Evolutionary conservation across 2,113 vertebrate genomes (phyloP), one percentile per base, ranked within the genome.

Genomic region (Falcunculus frontatus): DNA sequence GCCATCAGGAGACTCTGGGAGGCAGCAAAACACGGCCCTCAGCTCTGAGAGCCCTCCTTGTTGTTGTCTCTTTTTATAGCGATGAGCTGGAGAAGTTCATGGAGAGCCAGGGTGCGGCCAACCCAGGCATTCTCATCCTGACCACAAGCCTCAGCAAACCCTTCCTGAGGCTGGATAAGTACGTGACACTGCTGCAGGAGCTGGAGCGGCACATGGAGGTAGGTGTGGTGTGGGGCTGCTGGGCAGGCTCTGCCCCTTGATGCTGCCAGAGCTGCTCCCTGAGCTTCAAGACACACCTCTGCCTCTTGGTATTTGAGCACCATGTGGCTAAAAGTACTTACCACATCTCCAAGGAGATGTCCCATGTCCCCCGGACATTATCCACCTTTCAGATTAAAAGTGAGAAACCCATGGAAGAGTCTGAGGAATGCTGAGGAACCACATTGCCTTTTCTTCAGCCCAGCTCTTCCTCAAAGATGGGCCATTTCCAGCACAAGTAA

Each of bases 161-260:
- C 52, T 99, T 99, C 97, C 98, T 99, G 97, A 98, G 99, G 90
- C 98, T 99, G 72, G 99, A 99, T 84, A 99, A 99, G 87, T 99
- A 99, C 9, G 98, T 99, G 60, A 98, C 98, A 2, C 98, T 99
- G 78, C 97, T 99, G 89, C 99, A 99, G 97, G 99, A 99, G 97
- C 97, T 99, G 93, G 99, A 99, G 98, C 97, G 99, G 89, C 99
- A 99, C 63, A 98, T 99, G 97, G 99, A 99, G 99, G 99, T 99
- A 98, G 84, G 90, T 62, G 67, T 39, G 56, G n/a, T 41, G 33
- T 3, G 27, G 84, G 60, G 26, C 53, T 55, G 39, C 59, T 30
- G 63, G 19, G 5, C 33, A 41, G 83, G 29, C 60, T 37, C 13
- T 46, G 39, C n/a, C 29, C 59, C 55, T 23, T 21, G 37, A 1